Percentiles rank a stretch among this genome's conserved stretches.
Conservation (phyloP, 2,888 invertebrate species). For the Eremobia ochroleuca region DNA sequence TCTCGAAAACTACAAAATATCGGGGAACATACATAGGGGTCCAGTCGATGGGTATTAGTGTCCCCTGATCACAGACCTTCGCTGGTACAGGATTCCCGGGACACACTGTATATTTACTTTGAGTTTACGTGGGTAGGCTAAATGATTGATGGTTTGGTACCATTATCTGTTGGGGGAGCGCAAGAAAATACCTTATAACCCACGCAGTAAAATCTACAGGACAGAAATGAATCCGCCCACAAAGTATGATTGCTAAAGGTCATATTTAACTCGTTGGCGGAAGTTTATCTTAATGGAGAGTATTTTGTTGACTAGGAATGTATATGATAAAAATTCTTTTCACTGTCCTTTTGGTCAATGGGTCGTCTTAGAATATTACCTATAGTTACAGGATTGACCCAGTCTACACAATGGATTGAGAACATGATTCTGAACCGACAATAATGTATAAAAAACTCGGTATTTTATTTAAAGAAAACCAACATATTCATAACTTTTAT, state of each 20-base stretch:
- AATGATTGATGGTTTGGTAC: slow-evolving; percentile 28
- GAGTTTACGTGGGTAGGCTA: slow-evolving; percentile 6
- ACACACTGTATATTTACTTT: slow-evolving; percentile 1
- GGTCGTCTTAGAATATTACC: too few species aligned
- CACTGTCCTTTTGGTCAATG: too few species aligned
- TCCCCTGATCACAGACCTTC: too few species aligned
- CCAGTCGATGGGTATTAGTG: too few species aligned
- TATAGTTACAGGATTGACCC: background rate
- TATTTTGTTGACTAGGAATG: background rate
- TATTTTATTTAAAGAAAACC: too few species aligned
- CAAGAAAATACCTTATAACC: slow-evolving; percentile 18
- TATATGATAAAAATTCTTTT: background rate
- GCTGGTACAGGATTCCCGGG: too few species aligned
- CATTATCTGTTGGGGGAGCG: slow-evolving; percentile 19
- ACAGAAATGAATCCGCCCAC: background rate
- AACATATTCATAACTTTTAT: too few species aligned
- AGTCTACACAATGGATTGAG: background rate
- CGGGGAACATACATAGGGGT: too few species aligned
- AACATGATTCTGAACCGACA: background rate
- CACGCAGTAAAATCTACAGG: background rate
- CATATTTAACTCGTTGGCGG: background rate
- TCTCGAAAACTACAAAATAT: too few species aligned
- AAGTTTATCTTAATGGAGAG: background rate
- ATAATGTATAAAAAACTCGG: too few species aligned
- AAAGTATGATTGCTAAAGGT: slow-evolving; percentile 3